phyloP scores from a whole-genome alignment of 2,797 vertebrate genomes.

The Sebastes glaucus region DNA sequence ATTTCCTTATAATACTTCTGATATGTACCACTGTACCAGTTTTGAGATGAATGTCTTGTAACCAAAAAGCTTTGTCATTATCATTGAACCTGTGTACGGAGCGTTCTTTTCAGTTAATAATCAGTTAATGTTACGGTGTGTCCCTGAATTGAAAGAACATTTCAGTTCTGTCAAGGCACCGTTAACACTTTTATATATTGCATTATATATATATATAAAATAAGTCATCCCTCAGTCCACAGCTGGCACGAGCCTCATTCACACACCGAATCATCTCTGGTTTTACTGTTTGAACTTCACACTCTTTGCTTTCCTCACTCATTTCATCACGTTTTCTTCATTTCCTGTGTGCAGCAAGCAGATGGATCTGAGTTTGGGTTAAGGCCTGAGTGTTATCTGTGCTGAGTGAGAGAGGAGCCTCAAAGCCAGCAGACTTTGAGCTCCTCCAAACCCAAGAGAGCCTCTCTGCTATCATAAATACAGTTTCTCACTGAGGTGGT shows the following conservation, averaged over 20 bases:
- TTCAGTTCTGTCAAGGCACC: neutral
- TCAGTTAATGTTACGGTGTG: neutral
- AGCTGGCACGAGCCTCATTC: neutral
- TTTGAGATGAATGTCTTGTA: neutral
- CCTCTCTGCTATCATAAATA: slow-evolving; percentile 32
- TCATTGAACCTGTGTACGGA: neutral
- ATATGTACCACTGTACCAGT: neutral
- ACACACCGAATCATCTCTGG: neutral
- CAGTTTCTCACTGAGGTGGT: slow-evolving; percentile 51
- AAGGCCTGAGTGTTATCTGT: slow-evolving; percentile 60
- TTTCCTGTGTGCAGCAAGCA: slow-evolving; percentile 73
- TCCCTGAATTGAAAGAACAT: neutral
- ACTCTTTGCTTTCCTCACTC: slow-evolving; percentile 44
- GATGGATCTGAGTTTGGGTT: slow-evolving; percentile 45
- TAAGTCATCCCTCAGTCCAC: neutral
- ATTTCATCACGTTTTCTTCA: slow-evolving; percentile 75
- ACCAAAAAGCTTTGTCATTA: neutral
- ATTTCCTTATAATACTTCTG: neutral
- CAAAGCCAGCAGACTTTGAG: slow-evolving; percentile 63
- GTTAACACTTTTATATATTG: neutral
- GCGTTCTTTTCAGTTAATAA: neutral
- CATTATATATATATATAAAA: neutral
- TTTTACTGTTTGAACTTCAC: slow-evolving; percentile 41
- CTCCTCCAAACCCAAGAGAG: slow-evolving; percentile 32
- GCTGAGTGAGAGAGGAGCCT: slow-evolving; percentile 59